Evolutionary conservation across 1,140 invertebrate species (phyloP), one percentile per base, ranked within the genome.

Genomic region (Hydropsyche tenuis): DNA sequence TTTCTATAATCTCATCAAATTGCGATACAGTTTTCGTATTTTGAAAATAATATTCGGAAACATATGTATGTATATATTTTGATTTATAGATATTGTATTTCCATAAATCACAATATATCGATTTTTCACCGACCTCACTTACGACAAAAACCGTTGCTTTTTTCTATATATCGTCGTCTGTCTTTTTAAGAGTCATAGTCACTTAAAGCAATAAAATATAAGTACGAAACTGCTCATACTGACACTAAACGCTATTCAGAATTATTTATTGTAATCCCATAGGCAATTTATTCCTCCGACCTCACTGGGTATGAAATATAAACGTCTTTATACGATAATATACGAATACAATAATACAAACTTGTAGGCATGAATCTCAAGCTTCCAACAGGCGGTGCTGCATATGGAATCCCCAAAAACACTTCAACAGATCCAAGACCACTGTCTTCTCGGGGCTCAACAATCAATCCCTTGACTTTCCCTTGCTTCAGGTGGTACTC

Each of bases 361-460:
- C 87, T 88, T 69, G 95, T 93, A 22, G 95, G 94, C 89, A 96
- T 96, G 81, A 97, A 96, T 22, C 95, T 85, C 62, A 94, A 85
- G 79, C 85, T 88, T 1, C 92, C 93, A 0, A 92, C 87, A 0
- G 95, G 96, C n/a, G 96, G 90, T 14, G 93, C 93, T 0, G 96
- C 96, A 82, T 97, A 98, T 1, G 95, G 95, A 75, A 97, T 88
- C 0, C 96, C 96, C 56, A 89, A 78, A 78, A 87, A 90, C 79
- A 89, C 88, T 79, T 89, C 88, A 63, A 90, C 88, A 22, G 81
- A 80, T 46, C 84, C 83, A 70, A 89, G 78, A 12, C 86, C 83
- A 75, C 85, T 85, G 77, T 86, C 81, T 48, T 82, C 77, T 72
- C 85, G 85, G 5, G 88, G 86, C 76, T 86, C 86, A 23, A 89